A percentile compares a stretch with the other conserved stretches of the same genome.
phyloP scores from a whole-genome alignment of 2,888 invertebrate genomes.

The Nymphalis c-album region DNA sequence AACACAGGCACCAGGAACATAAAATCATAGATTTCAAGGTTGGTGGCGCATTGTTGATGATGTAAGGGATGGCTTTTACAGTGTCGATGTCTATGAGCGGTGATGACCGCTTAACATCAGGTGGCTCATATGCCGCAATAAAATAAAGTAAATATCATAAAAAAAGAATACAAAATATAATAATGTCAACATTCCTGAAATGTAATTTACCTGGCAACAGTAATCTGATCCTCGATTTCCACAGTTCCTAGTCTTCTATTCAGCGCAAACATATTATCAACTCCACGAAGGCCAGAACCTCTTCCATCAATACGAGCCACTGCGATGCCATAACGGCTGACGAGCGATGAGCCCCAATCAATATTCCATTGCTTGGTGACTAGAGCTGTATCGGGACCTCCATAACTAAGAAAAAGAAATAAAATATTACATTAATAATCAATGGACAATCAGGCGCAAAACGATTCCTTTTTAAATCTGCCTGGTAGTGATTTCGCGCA shows the following conservation, averaged over 20 bases:
- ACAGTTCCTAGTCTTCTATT: slow-evolving; percentile 93
- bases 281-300: slow-evolving; percentile 93
- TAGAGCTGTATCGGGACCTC: slow-evolving; percentile 93
- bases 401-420: slow-evolving; percentile 84
- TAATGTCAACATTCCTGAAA: background rate
- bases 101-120: too few relatives aligned
- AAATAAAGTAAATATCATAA: too few relatives aligned
- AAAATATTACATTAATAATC: background rate
- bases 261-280: slow-evolving; percentile 89
- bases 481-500: too few relatives aligned
- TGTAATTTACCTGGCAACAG: slow-evolving; percentile 85
- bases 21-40: too few relatives aligned
- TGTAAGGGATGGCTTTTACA: too few relatives aligned
- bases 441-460: background rate
- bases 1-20: too few relatives aligned
- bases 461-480: too few relatives aligned
- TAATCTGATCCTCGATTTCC: slow-evolving; percentile 95
- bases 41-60: too few relatives aligned
- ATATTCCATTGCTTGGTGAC: slow-evolving; percentile 91
- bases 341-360: slow-evolving; percentile 94
- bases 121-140: too few relatives aligned
- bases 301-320: slow-evolving; percentile 95
- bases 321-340: slow-evolving; percentile 91
- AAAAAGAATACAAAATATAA: too few relatives aligned
- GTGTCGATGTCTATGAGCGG: too few relatives aligned